Evolutionary conservation across 1,140 invertebrate species (phyloP).

Genomic region (Zaprionus ornatus): DNA sequence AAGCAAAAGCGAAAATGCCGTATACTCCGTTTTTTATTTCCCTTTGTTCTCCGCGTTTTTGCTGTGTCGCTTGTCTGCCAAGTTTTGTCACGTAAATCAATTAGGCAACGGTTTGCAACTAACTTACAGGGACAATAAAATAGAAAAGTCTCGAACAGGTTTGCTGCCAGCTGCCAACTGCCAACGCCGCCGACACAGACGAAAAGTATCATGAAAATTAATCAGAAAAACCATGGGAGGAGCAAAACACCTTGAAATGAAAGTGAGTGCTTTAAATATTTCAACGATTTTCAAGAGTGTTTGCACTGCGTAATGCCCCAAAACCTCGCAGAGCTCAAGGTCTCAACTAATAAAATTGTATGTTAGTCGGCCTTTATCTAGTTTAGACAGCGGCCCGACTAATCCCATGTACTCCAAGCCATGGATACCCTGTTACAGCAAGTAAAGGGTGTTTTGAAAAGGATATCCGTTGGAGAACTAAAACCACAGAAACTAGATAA

Average conservation of each 20-base stretch:
- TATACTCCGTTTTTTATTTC: constrained; percentile 18
- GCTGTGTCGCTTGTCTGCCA: constrained; percentile 53
- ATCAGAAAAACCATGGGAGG: neutral
- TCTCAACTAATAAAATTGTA: constrained; percentile 36
- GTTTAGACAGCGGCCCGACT: constrained; percentile 5
- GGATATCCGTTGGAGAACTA: too few species aligned
- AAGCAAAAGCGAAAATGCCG: constrained; percentile 22
- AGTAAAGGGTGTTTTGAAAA: neutral
- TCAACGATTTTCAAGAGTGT: constrained; percentile 2
- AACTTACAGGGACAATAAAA: constrained; percentile 40
- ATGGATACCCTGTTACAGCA: neutral
- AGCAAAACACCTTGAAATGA: neutral
- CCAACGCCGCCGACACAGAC: neutral
- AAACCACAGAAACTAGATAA: too few species aligned
- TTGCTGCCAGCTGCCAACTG: neutral
- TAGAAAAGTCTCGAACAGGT: constrained; percentile 39
- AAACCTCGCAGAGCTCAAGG: constrained; percentile 4
- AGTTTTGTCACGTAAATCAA: constrained; percentile 79
- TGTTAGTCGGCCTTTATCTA: constrained; percentile 31
- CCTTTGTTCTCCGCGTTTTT: constrained; percentile 2
- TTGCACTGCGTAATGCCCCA: neutral
- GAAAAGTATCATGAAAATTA: constrained; percentile 2
- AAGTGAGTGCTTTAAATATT: neutral
- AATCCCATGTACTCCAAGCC: neutral
- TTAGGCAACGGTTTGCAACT: constrained; percentile 47